phyloP scores from a whole-genome alignment of 1,140 invertebrate genomes.

The Lysiphlebus fabarum region DNA sequence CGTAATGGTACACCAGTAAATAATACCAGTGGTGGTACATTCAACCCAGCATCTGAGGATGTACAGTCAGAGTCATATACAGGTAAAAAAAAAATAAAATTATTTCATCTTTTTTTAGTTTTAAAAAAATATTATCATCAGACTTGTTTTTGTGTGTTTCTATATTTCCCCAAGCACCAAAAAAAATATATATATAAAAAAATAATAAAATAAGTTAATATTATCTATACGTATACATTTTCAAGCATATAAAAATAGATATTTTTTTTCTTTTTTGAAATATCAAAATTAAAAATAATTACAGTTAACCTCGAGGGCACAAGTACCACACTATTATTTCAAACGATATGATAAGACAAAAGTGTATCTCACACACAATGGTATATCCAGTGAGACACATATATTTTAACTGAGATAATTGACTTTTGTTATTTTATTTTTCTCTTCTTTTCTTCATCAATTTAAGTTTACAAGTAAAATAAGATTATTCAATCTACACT shows the following conservation, averaged over 20 bases:
- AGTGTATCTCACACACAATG: too few species aligned
- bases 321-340: not conserved
- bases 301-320: slow-evolving; percentile 33
- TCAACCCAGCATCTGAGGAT: slow-evolving; percentile 36
- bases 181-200: too few species aligned
- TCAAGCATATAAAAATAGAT: too few species aligned
- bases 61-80: slow-evolving; percentile 40
- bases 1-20: slow-evolving; percentile 43
- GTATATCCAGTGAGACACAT: not conserved
- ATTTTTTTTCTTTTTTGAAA: too few species aligned
- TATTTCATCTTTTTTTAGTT: not conserved
- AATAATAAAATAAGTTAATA: slow-evolving; percentile 25
- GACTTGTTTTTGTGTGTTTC: too few species aligned
- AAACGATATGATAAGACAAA: too few species aligned
- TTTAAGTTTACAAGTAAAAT: too few species aligned
- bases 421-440: too few species aligned
- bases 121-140: slow-evolving; percentile 31
- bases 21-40: slow-evolving; percentile 29
- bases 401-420: too few species aligned
- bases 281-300: slow-evolving; percentile 45
- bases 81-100: slow-evolving; percentile 33
- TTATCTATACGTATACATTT: slow-evolving; percentile 35
- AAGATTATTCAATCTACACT: too few species aligned
- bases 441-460: too few species aligned
- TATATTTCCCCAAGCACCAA: slow-evolving; percentile 26